Percentiles rank a stretch among this genome's conserved stretches.
phyloP scores from a whole-genome alignment of 2,888 invertebrate species.

The Alentia gelatinosa region DNA sequence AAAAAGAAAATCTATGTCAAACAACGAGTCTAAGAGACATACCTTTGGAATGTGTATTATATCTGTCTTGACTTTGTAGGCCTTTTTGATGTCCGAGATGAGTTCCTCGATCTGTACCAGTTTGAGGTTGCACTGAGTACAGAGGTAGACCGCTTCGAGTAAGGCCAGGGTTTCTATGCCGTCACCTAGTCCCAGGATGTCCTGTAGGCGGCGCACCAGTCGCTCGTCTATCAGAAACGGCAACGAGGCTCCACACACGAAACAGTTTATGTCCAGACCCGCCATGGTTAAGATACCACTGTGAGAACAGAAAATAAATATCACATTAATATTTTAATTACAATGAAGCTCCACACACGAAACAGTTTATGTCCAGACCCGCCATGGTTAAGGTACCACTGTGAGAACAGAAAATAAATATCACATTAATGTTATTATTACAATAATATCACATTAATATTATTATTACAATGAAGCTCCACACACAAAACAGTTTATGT shows the following conservation, averaged over 20 bases:
- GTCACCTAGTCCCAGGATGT: background rate
- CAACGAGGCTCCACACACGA: background rate
- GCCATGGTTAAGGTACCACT: too few species aligned
- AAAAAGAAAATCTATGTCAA: too few species aligned
- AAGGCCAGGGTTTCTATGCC: background rate
- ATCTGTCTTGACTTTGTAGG: background rate
- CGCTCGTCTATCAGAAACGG: background rate
- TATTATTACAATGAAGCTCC: background rate
- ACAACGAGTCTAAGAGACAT: too few species aligned
- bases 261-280: background rate
- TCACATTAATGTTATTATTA: too few species aligned
- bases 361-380: too few species aligned
- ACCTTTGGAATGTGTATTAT: background rate
- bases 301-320: background rate
- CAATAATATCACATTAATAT: too few species aligned
- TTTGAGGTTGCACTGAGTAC: background rate
- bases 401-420: too few species aligned
- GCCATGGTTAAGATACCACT: background rate
- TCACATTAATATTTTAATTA: background rate
- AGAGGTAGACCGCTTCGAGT: constrained; percentile 7
- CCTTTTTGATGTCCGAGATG: background rate
- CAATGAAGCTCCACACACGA: too few species aligned
- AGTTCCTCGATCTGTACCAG: constrained; percentile 23
- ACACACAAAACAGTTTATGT: background rate
- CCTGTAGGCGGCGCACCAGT: background rate